A percentile compares a stretch with the other conserved stretches of the same genome.
Evolutionary conservation across 2,888 invertebrate species (phyloP).

Genomic region (Drosophila helvetica): DNA sequence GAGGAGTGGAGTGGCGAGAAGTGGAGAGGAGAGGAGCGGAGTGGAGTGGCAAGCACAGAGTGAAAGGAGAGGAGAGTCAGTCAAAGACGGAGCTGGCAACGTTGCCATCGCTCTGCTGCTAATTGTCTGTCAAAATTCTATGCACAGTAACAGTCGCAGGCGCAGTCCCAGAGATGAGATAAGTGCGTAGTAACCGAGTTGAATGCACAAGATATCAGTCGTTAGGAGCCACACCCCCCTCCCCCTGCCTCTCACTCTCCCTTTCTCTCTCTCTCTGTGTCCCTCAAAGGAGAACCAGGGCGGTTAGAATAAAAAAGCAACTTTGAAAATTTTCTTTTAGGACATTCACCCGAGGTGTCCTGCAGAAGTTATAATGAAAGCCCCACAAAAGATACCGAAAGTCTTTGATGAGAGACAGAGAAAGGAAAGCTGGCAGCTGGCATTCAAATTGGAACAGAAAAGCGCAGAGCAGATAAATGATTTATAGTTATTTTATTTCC

Average conservation of each 20-base stretch:
- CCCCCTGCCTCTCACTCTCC: not conserved
- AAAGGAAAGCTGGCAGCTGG: conserved; percentile 2
- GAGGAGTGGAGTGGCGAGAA: not conserved
- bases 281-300: conserved; percentile 11
- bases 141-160: conserved; percentile 48
- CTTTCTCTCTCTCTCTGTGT: not conserved
- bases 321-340: conserved; percentile 24
- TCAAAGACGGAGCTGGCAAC: conserved; percentile 51
- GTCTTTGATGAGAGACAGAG: conserved; percentile 29
- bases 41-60: not conserved
- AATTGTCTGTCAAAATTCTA: conserved; percentile 76
- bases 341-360: conserved; percentile 41
- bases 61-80: conserved; percentile 23
- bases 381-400: conserved; percentile 24
- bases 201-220: conserved; percentile 54
- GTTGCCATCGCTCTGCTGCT: conserved; percentile 72
- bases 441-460: conserved; percentile 33
- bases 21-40: not conserved
- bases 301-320: conserved; percentile 32
- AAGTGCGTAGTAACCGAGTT: conserved; percentile 68
- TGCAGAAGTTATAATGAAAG: conserved; percentile 25
- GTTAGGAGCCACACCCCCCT: conserved; percentile 6
- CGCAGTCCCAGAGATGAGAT: conserved; percentile 61
- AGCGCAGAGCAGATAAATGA: conserved; percentile 3
- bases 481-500: conserved; percentile 20